Conservation (phyloP, 2,888 invertebrate species). For the Creontiades dilutus region DNA sequence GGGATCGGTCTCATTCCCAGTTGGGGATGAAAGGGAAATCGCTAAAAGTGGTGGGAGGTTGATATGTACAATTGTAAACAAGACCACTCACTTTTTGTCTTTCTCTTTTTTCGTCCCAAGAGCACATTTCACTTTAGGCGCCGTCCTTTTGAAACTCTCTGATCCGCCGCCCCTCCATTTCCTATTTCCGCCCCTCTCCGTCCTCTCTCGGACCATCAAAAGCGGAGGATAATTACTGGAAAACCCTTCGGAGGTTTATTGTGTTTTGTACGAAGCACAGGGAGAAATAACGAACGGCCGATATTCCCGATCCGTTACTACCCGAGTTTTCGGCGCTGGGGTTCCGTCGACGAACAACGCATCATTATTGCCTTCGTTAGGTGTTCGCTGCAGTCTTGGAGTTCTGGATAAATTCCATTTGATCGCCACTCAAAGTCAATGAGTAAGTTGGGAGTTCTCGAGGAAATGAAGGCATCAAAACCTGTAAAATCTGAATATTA, state of each 20-base stretch:
- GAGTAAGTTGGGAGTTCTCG: no score
- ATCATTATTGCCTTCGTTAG: not conserved
- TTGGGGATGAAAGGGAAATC: not conserved
- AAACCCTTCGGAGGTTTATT: slow-evolving; percentile 25
- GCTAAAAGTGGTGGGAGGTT: not conserved
- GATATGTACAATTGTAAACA: not conserved
- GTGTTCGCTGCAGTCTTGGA: not conserved
- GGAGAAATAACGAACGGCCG: not conserved
- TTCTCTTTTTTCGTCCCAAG: not conserved
- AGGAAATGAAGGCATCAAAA: no score
- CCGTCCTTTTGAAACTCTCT: slow-evolving; percentile 11
- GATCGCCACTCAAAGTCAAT: no score
- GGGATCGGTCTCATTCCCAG: not conserved
- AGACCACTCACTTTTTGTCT: slow-evolving; percentile 12
- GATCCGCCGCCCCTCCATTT: not conserved
- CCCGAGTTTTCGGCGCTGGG: not conserved
- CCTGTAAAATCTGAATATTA: no score
- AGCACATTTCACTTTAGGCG: not conserved
- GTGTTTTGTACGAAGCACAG: not conserved
- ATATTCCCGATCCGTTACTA: not conserved
- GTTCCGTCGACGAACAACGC: not conserved
- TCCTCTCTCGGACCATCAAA: not conserved
- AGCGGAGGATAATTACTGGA: not conserved
- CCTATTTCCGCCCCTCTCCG: not conserved
- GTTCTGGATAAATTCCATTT: no score